Evolutionary conservation across 1,140 invertebrate species (phyloP).

Genomic region (Varroa destructor): DNA sequence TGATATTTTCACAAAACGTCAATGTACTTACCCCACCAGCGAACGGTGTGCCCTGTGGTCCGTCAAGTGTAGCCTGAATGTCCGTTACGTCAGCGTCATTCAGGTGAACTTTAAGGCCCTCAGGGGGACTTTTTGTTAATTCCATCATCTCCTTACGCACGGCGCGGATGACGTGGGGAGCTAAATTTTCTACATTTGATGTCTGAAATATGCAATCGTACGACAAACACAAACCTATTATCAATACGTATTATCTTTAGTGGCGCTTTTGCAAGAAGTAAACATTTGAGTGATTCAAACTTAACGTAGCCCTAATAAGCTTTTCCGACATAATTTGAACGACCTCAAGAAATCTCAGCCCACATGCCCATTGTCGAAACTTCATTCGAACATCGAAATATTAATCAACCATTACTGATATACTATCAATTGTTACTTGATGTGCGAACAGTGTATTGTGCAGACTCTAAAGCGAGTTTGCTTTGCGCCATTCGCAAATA

Average conservation of each 20-base stretch:
- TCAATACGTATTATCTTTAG: background rate
- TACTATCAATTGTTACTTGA: too few species aligned
- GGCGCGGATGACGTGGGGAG: conserved; percentile 73
- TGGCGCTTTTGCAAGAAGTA: background rate
- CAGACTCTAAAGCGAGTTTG: too few species aligned
- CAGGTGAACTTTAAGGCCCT: conserved; percentile 65
- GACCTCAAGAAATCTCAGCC: background rate
- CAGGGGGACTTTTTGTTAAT: conserved; percentile 59
- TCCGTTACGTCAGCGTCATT: conserved; percentile 84
- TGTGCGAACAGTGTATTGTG: too few species aligned
- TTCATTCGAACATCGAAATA: too few species aligned
- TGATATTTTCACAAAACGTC: too few species aligned
- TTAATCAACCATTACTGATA: too few species aligned
- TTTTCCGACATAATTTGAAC: background rate
- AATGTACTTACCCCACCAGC: conserved; percentile 49
- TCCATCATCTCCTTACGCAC: conserved; percentile 69
- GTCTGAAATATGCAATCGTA: conserved; percentile 19
- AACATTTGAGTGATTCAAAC: too few species aligned
- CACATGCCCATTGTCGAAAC: background rate
- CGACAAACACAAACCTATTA: too few species aligned
- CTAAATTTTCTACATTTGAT: conserved; percentile 80
- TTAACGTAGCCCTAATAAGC: too few species aligned
- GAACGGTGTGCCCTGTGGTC: conserved; percentile 78
- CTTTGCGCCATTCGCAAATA: too few species aligned
- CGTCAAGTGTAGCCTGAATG: conserved; percentile 76